These are phyloP conservation scores for Parochlus steinenii DNA, from an alignment of 2,888 invertebrate species.

Conservation along the genomic window DNA sequence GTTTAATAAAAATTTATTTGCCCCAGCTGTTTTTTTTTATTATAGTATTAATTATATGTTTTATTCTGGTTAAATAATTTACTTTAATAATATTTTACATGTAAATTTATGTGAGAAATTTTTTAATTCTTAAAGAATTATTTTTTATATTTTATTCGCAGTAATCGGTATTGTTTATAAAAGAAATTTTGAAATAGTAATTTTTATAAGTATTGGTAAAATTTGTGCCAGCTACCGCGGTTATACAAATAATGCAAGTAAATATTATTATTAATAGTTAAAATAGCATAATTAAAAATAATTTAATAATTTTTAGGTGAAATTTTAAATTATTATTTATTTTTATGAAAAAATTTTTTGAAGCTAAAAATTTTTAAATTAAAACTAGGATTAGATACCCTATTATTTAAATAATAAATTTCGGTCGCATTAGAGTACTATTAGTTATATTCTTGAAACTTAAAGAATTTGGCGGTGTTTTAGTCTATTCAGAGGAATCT, in stretches of 20 bases:
- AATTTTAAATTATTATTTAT: slow-evolving; percentile 37
- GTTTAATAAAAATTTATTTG: too few relatives aligned
- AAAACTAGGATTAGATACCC: slow-evolving; percentile 55
- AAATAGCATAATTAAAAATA: slow-evolving; percentile 26
- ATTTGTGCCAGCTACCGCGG: slow-evolving; percentile 56
- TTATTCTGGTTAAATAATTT: slow-evolving; percentile 34
- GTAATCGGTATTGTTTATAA: slow-evolving; percentile 39
- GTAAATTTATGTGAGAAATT: slow-evolving; percentile 33
- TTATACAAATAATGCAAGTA: slow-evolving; percentile 42
- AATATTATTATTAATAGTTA: slow-evolving; percentile 33
- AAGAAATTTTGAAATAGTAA: slow-evolving; percentile 43
- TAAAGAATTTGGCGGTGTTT: slow-evolving; percentile 54
- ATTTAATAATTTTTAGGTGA: slow-evolving; percentile 36
- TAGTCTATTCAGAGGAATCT: slow-evolving; percentile 53
- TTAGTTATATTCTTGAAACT: slow-evolving; percentile 42
- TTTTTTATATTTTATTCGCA: slow-evolving; percentile 23
- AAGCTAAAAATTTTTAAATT: slow-evolving; percentile 28
- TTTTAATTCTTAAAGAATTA: slow-evolving; percentile 32
- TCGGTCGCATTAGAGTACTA: slow-evolving; percentile 36
- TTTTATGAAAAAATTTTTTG: slow-evolving; percentile 27
- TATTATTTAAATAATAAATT: slow-evolving; percentile 38
- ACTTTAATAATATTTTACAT: slow-evolving; percentile 37
- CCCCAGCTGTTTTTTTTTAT: too few relatives aligned
- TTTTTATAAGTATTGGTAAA: slow-evolving; percentile 40
- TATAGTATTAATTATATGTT: slow-evolving; percentile 31